Evolutionary conservation across 2,797 vertebrate species (phyloP).

Genomic region (Graptemys geographica): DNA sequence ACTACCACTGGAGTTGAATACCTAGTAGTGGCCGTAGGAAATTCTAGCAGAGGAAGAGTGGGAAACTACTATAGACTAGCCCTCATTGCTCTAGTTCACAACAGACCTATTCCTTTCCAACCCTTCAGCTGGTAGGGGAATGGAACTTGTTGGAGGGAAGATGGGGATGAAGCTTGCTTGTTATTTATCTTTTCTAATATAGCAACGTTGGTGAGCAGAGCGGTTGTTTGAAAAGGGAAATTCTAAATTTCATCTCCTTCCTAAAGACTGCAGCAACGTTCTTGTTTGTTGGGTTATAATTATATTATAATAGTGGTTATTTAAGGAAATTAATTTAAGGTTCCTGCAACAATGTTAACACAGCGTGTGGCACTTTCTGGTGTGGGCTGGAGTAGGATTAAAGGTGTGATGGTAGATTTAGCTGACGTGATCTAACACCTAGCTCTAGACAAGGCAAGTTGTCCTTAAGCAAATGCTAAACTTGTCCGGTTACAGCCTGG

Average conservation of each 20-base stretch:
- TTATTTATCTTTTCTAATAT: slow-evolving; percentile 11
- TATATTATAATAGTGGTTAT: slow-evolving; percentile 33
- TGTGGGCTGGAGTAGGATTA: not conserved
- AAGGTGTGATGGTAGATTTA: slow-evolving; percentile 44
- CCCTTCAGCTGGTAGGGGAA: not conserved
- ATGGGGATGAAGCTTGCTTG: not conserved
- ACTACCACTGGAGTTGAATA: not conserved
- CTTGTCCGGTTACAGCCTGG: slow-evolving; percentile 49
- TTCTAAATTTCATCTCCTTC: slow-evolving; percentile 56
- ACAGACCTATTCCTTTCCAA: slow-evolving; percentile 37
- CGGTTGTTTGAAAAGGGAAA: slow-evolving; percentile 51
- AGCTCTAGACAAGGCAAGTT: slow-evolving; percentile 17
- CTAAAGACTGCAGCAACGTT: slow-evolving; percentile 46
- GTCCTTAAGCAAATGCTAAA: slow-evolving; percentile 24
- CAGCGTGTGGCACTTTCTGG: not conserved
- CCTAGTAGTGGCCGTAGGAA: not conserved
- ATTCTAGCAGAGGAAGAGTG: not conserved
- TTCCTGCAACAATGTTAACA: not conserved
- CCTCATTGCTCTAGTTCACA: not conserved
- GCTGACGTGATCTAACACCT: not conserved
- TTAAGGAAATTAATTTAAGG: not conserved
- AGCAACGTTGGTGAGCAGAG: slow-evolving; percentile 8
- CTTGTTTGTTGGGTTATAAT: slow-evolving; percentile 65
- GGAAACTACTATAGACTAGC: not conserved
- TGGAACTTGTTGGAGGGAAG: slow-evolving; percentile 51